Evolutionary conservation across 2,888 invertebrate genomes (phyloP).

Genomic region (Gymnoscelis rufifasciata): DNA sequence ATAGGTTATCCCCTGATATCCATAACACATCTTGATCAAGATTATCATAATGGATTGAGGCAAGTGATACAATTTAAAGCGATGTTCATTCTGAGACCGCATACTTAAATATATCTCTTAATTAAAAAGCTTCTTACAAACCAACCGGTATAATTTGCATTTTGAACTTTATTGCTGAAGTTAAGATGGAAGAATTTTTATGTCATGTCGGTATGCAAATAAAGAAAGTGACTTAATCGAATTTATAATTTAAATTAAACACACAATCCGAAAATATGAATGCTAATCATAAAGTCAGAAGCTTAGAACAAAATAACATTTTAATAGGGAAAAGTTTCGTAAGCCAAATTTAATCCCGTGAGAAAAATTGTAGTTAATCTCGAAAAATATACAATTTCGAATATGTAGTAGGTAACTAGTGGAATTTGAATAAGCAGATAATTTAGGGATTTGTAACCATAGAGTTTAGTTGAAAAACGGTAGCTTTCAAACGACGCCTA

Average conservation of each 20-base stretch:
- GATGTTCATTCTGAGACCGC: constrained; percentile 5
- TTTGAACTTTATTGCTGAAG: constrained; percentile 13
- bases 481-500: constrained; percentile 65
- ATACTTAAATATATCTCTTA: constrained; percentile 19
- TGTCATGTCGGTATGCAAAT: constrained; percentile 18
- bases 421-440: background rate
- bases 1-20: too few relatives aligned
- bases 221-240: constrained; percentile 5
- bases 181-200: constrained; percentile 20
- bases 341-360: constrained; percentile 1
- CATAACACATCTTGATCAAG: too few relatives aligned
- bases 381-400: background rate
- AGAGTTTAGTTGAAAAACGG: constrained; percentile 49
- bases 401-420: background rate
- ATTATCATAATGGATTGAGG: background rate
- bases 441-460: constrained; percentile 52
- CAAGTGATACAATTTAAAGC: constrained; percentile 4
- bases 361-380: background rate
- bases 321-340: too few relatives aligned
- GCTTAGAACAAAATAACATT: background rate
- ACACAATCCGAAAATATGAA: constrained; percentile 4
- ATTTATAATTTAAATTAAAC: constrained; percentile 3
- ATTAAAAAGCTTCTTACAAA: constrained; percentile 36
- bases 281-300: too few relatives aligned
- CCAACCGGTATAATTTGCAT: constrained; percentile 29